Conservation (phyloP, 1,140 invertebrate species). For the Drosophila tristis region DNA sequence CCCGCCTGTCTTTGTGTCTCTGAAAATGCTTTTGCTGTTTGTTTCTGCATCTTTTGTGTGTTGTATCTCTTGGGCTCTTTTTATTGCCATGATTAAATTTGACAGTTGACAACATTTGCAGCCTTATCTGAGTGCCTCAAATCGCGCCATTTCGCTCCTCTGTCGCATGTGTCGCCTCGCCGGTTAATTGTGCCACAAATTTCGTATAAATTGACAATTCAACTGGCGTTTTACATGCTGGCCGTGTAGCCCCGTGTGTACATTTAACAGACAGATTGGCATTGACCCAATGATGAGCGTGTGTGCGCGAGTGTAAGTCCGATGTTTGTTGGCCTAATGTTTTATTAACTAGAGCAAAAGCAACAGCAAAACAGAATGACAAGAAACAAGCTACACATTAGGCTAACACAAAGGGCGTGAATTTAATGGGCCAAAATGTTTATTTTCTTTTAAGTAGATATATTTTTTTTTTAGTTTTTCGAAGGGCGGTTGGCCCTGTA, state of each 20-base stretch:
- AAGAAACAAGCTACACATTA: conserved; percentile 43
- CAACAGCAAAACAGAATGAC: conserved; percentile 56
- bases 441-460: conserved; percentile 20
- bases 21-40: conserved; percentile 57
- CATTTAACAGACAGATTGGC: conserved; percentile 24
- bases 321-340: conserved; percentile 59
- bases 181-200: conserved; percentile 61
- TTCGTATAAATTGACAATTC: conserved; percentile 77
- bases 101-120: conserved; percentile 77
- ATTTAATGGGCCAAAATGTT: conserved; percentile 59
- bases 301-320: conserved; percentile 16
- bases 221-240: conserved; percentile 70
- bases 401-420: conserved; percentile 62
- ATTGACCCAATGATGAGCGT: conserved; percentile 38
- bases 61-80: conserved; percentile 32
- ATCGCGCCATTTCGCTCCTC: conserved; percentile 39
- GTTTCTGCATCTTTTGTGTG: conserved; percentile 42
- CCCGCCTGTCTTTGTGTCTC: conserved; percentile 15
- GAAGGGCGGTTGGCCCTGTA: conserved; percentile 3
- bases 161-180: conserved; percentile 4
- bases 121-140: conserved; percentile 47
- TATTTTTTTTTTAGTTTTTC: conserved; percentile 14
- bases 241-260: background rate
- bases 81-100: conserved; percentile 74
- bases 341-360: conserved; percentile 64